phyloP scores from a whole-genome alignment of 2,888 invertebrate species.

The Eilema caniola region DNA sequence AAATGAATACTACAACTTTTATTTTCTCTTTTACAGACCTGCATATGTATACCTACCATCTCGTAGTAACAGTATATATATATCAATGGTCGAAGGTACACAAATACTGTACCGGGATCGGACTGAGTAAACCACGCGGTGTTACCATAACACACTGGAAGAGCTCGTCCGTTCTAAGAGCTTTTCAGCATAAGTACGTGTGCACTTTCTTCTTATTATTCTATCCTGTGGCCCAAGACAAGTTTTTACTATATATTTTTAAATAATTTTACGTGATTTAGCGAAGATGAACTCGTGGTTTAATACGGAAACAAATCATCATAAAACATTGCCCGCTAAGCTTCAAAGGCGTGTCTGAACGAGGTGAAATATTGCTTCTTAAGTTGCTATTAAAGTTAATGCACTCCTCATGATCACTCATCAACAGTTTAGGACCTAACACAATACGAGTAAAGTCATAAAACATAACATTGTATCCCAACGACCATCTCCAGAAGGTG shows the following conservation, averaged over 20 bases:
- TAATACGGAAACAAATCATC: conserved; percentile 85
- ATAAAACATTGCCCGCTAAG: conserved; percentile 81
- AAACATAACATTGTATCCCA: conserved; percentile 83
- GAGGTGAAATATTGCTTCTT: conserved; percentile 85
- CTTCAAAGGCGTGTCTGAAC: conserved; percentile 77
- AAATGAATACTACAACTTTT: too few relatives aligned
- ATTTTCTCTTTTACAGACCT: too few relatives aligned
- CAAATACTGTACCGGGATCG: too few relatives aligned
- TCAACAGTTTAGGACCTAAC: conserved; percentile 85
- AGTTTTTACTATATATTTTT: not conserved
- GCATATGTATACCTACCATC: too few relatives aligned
- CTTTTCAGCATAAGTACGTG: too few relatives aligned
- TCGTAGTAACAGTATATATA: too few relatives aligned
- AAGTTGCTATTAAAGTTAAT: conserved; percentile 84
- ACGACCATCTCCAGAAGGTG: conserved; percentile 77
- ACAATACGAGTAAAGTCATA: conserved; percentile 80
- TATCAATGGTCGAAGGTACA: too few relatives aligned
- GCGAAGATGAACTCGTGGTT: conserved; percentile 59
- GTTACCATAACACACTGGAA: too few relatives aligned
- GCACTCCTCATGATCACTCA: conserved; percentile 83
- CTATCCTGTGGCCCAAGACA: too few relatives aligned
- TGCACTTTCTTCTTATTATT: too few relatives aligned
- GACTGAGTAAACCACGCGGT: too few relatives aligned
- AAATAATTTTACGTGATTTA: not conserved
- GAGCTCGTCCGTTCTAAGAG: too few relatives aligned